A percentile compares a stretch with the other conserved stretches of the same genome.
Evolutionary conservation across 2,113 vertebrate genomes (phyloP).

Genomic region (Heliornis fulica): DNA sequence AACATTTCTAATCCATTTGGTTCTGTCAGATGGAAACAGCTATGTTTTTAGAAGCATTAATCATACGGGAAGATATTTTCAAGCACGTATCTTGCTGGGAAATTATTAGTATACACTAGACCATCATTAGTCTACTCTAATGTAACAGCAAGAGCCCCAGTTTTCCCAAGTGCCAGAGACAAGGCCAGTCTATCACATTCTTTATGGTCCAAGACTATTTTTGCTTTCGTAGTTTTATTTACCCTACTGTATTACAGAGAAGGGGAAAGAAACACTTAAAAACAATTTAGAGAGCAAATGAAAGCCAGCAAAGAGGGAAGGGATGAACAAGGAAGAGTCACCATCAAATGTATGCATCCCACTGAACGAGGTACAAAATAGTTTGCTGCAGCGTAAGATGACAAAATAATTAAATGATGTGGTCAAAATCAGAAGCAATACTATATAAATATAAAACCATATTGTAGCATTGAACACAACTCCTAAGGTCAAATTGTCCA

Average conservation of each 20-base stretch:
- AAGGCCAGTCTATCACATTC: background rate
- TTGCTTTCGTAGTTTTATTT: background rate
- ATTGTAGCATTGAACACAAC: background rate
- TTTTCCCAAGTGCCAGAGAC: background rate
- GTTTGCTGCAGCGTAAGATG: background rate
- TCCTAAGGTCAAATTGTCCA: background rate
- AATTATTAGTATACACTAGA: constrained; percentile 34
- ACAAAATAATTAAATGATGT: background rate
- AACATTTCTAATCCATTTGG: constrained; percentile 33
- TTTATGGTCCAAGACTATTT: background rate
- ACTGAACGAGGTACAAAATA: background rate
- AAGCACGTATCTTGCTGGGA: background rate
- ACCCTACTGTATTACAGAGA: background rate
- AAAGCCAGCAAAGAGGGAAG: background rate
- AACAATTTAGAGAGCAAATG: background rate
- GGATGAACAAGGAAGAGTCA: background rate
- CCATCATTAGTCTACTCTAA: background rate
- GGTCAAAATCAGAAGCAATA: background rate
- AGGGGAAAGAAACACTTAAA: background rate
- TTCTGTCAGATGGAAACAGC: constrained; percentile 19
- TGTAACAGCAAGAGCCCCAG: background rate
- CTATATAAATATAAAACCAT: fast-evolving
- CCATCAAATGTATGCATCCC: background rate
- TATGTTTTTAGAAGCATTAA: constrained; percentile 41
- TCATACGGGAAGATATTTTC: background rate